phyloP scores from a whole-genome alignment of 2,888 invertebrate genomes.

The Lypha dubia region DNA sequence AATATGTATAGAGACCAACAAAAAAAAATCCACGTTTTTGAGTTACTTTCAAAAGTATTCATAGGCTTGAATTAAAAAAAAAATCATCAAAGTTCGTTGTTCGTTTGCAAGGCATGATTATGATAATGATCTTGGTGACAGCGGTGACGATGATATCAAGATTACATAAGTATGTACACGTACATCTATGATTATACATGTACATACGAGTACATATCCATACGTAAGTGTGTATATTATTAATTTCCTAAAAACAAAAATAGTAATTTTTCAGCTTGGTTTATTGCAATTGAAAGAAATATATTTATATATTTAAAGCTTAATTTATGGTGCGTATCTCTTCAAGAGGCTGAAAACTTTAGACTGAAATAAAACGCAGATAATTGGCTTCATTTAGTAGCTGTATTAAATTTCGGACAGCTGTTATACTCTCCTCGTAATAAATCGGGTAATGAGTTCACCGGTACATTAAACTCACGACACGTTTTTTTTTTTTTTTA shows the following conservation, averaged over 20 bases:
- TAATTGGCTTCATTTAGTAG: no score
- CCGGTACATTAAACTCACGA: no score
- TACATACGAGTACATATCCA: no score
- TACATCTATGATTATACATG: no score
- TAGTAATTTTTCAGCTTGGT: background rate
- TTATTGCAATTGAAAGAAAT: background rate
- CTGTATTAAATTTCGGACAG: no score
- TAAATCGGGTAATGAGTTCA: no score
- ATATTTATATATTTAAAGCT: background rate
- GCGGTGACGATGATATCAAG: background rate
- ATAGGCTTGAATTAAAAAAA: background rate
- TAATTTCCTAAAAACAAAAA: background rate
- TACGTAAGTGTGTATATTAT: background rate
- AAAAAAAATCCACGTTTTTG: constrained; percentile 32
- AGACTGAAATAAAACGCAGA: background rate
- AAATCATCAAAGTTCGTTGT: constrained; percentile 39
- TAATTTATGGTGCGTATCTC: background rate
- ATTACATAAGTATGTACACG: no score
- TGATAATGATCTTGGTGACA: constrained; percentile 1
- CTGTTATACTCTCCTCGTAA: no score
- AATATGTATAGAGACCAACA: constrained; percentile 10
- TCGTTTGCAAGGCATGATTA: background rate
- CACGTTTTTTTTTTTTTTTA: no score
- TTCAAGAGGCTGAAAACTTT: background rate
- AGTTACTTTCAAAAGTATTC: constrained; percentile 33